phyloP scores from a whole-genome alignment of 2,797 vertebrate species.

The Lagocephalus sceleratus region DNA sequence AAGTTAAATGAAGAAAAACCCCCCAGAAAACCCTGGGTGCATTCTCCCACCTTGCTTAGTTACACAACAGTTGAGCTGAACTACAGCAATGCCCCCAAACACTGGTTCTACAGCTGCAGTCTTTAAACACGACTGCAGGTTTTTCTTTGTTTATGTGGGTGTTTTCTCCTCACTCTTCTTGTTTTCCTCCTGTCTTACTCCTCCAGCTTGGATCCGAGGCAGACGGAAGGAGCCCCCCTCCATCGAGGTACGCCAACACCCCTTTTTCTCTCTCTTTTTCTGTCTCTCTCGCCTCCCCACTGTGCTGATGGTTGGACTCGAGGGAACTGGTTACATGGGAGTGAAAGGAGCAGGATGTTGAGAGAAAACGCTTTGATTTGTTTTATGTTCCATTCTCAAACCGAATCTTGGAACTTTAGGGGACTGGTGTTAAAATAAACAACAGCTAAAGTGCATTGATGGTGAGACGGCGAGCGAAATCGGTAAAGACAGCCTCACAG shows the following conservation, averaged over 20 bases:
- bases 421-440: conserved; percentile 77
- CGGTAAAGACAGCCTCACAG: conserved; percentile 54
- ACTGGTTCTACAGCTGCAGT: conserved; percentile 39
- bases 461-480: conserved; percentile 51
- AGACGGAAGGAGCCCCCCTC: conserved; percentile 90
- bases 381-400: conserved; percentile 59
- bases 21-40: conserved; percentile 4
- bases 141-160: background rate
- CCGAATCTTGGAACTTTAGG: conserved; percentile 65
- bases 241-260: conserved; percentile 79
- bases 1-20: conserved; percentile 29
- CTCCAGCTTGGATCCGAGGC: conserved; percentile 93
- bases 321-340: conserved; percentile 60
- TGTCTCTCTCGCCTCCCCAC: conserved; percentile 38
- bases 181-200: conserved; percentile 35
- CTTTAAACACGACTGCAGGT: conserved; percentile 25
- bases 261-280: conserved; percentile 17
- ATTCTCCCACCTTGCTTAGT: conserved; percentile 9
- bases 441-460: conserved; percentile 62
- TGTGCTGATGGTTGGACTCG: conserved; percentile 69
- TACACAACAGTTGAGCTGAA: conserved; percentile 30
- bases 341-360: conserved; percentile 48
- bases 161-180: conserved; percentile 5
- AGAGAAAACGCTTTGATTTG: conserved; percentile 67
- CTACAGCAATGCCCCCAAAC: conserved; percentile 38